These are phyloP conservation scores for Noturus placidus DNA, from an alignment of 2,113 vertebrate species.

Conservation along the genomic window DNA sequence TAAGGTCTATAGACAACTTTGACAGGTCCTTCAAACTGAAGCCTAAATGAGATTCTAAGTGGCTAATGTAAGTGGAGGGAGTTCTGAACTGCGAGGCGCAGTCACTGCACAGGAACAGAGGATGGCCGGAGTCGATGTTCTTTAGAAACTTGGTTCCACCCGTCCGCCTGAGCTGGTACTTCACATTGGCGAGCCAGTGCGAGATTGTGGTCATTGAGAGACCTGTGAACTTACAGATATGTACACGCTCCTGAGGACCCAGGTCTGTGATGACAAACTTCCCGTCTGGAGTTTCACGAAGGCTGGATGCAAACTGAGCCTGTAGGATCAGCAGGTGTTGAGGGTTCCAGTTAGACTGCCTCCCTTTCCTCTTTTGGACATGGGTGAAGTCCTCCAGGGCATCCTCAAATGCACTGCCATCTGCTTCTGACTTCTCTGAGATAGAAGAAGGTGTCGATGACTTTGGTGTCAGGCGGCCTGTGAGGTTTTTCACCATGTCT, in stretches of 20 bases:
- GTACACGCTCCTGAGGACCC: constrained; percentile 94
- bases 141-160: constrained; percentile 98
- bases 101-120: constrained; percentile 98
- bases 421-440: constrained; percentile 93
- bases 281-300: constrained; percentile 90
- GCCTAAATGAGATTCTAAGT: constrained; percentile 96
- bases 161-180: constrained; percentile 98
- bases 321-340: constrained; percentile 97
- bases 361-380: constrained; percentile 94
- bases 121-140: constrained; percentile 96
- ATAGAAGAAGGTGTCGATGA: constrained; percentile 93
- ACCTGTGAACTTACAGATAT: constrained; percentile 99
- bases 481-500: constrained; percentile 98
- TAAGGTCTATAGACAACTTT: constrained; percentile 92
- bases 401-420: constrained; percentile 92
- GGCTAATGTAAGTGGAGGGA: constrained; percentile 93
- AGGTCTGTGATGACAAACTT: constrained; percentile 94
- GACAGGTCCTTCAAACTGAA: constrained; percentile 98
- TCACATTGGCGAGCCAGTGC: constrained; percentile 99
- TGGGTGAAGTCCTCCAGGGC: constrained; percentile 91
- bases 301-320: constrained; percentile 94
- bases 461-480: constrained; percentile 94
- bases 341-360: constrained; percentile 99
- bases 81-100: constrained; percentile 99
- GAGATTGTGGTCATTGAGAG: constrained; percentile 99